phyloP scores from a whole-genome alignment of 2,113 vertebrate genomes.

The Dicerorhinus sumatrensis region DNA sequence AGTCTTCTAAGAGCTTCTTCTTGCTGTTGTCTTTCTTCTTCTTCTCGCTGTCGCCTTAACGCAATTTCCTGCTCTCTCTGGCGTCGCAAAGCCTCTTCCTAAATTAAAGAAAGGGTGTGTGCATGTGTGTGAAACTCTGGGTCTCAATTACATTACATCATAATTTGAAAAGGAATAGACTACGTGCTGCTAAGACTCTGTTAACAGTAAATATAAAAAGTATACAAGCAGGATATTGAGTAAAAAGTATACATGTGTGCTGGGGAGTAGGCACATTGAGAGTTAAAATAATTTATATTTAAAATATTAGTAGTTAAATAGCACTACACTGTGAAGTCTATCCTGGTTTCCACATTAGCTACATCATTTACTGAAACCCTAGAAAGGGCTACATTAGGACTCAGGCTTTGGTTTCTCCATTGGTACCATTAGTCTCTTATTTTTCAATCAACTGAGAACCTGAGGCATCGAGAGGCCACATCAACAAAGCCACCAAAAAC shows the following conservation, averaged over 20 bases:
- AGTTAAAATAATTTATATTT: not conserved
- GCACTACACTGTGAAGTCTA: not conserved
- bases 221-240: not conserved
- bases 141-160: not conserved
- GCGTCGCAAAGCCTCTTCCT: conserved; percentile 91
- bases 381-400: not conserved
- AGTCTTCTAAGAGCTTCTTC: conserved; percentile 94
- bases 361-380: not conserved
- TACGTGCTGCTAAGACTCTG: not conserved
- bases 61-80: conserved; percentile 94
- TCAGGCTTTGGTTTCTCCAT: not conserved
- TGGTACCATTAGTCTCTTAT: not conserved
- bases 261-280: not conserved
- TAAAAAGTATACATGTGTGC: not conserved
- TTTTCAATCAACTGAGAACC: not conserved
- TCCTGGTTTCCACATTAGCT: not conserved
- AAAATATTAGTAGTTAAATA: not conserved
- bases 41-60: conserved; percentile 93
- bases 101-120: conserved; percentile 8
- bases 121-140: not conserved
- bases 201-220: not conserved
- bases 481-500: not conserved
- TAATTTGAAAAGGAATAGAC: not conserved
- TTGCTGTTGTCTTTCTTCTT: conserved; percentile 95
- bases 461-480: not conserved